Conservation (phyloP, 2,113 vertebrate genomes). For the Machaerirhynchus nigripectus region DNA sequence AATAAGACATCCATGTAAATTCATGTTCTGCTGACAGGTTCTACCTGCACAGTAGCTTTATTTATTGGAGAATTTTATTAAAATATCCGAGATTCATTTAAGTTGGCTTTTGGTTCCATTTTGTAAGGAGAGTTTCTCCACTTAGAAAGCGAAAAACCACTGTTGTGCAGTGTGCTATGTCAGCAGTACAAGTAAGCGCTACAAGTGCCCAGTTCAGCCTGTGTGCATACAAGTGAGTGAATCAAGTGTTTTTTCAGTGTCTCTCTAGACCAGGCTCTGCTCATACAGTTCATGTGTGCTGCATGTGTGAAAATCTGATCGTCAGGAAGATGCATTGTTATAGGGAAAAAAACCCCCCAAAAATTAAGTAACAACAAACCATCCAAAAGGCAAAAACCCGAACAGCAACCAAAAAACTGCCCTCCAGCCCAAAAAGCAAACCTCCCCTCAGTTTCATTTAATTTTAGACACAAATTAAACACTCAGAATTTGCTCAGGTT, state of each 20-base stretch:
- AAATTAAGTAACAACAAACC: background rate
- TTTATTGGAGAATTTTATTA: background rate
- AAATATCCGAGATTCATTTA: background rate
- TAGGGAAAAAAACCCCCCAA: rapidly evolving
- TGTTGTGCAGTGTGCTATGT: background rate
- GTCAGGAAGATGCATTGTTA: background rate
- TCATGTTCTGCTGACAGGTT: background rate
- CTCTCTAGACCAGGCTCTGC: background rate
- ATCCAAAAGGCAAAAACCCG: background rate
- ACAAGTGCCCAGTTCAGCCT: background rate
- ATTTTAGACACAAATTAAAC: background rate
- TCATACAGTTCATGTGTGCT: background rate
- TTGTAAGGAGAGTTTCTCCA: background rate
- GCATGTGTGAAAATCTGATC: background rate
- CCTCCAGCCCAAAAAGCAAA: background rate
- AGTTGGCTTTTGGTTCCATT: background rate
- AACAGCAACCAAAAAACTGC: background rate
- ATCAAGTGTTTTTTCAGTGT: background rate
- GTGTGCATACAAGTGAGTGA: background rate
- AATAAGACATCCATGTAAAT: background rate
- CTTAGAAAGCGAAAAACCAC: background rate
- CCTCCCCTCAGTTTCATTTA: background rate
- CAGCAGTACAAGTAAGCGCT: background rate
- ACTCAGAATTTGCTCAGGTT: background rate
- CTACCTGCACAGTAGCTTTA: background rate